phyloP scores from a whole-genome alignment of 2,888 invertebrate genomes.

The Leptarthrus brevirostris region DNA sequence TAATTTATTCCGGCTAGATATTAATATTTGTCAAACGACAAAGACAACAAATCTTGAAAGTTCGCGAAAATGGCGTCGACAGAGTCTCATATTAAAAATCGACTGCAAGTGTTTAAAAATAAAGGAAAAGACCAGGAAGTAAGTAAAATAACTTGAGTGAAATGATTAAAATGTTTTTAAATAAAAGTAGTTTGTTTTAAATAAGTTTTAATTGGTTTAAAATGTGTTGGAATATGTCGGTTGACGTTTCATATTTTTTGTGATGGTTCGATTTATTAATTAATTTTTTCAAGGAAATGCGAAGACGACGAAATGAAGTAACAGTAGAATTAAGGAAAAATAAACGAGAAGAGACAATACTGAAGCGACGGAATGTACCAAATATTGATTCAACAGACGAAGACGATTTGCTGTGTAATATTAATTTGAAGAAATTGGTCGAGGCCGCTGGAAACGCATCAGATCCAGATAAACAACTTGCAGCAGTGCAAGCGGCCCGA shows the following conservation, averaged over 20 bases:
- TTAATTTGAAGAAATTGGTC: slow-evolving; percentile 85
- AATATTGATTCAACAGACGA: slow-evolving; percentile 85
- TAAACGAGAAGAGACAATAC: slow-evolving; percentile 96
- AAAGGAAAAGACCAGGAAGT: slow-evolving; percentile 99
- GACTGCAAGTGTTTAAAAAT: slow-evolving; percentile 96
- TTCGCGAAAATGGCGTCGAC: slow-evolving; percentile 54
- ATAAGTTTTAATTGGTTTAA: neutral
- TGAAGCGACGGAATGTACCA: slow-evolving; percentile 96
- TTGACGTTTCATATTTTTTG: neutral
- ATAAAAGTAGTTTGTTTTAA: no score
- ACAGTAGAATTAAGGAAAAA: slow-evolving; percentile 97
- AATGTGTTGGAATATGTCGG: neutral
- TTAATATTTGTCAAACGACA: slow-evolving; percentile 53
- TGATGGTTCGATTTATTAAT: neutral
- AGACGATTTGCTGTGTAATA: slow-evolving; percentile 78
- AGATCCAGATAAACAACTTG: slow-evolving; percentile 83
- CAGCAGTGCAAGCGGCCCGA: slow-evolving; percentile 93
- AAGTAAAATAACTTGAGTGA: slow-evolving; percentile 71
- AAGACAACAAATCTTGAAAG: slow-evolving; percentile 50
- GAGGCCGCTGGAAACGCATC: slow-evolving; percentile 85
- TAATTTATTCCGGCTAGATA: slow-evolving; percentile 10
- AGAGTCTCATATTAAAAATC: slow-evolving; percentile 70
- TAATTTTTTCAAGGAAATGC: slow-evolving; percentile 83
- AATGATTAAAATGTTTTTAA: no score
- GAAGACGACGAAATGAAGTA: slow-evolving; percentile 95